Base-by-base conservation (phyloP, 37 sponge, comb jelly and placozoan genomes). In the Hormiphora californensis region DNA sequence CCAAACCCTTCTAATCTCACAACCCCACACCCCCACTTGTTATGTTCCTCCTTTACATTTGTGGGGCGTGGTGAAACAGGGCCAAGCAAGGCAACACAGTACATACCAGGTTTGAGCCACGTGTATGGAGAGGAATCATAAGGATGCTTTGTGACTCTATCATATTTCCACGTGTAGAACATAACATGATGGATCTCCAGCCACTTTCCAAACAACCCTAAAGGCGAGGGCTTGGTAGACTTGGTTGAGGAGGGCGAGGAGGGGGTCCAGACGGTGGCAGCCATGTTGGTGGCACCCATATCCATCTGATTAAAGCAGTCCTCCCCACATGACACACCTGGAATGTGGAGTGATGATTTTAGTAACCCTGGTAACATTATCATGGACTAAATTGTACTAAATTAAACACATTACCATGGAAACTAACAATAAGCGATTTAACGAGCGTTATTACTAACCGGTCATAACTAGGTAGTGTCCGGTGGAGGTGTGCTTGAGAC, bases 111-210 rank as follows among this genome's bases (percentile, higher is more conserved):
- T 57, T 19, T 57, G 7, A 57, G 61, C 61, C 61, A 57, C 23
- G 61, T 57, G 61, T 57, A 57, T 19, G 61, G 61, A 4, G 61
- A 57, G 61, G 61, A 28, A 15, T 57, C n/a, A 30, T 57, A 57
- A 5, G 23, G 30, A 57, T 57, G 61, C 61, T 57, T 30, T 12
- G 4, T 57, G 30, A 57, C 61, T 19, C 61, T 25, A 15, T 15
- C 23, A 15, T 57, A 57, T 15, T 12, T 5, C 61, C 61, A 23
- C 7, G 61, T 57, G 7, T 28, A 23, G n/a, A 57, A 57, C 61
- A 57, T 5, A 28, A 57, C 27, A 23, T 57, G n/a, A 30, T 57
- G 61, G n/a, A 57, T 57, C 23, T 57, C 61, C 23, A 57, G n/a
- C 27, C n/a, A 5, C 61, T 57, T 57, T 28, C 61, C 27, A 21